These are phyloP conservation scores for Aromia moschata DNA, from an alignment of 2,888 invertebrate genomes.

Conservation along the genomic window DNA sequence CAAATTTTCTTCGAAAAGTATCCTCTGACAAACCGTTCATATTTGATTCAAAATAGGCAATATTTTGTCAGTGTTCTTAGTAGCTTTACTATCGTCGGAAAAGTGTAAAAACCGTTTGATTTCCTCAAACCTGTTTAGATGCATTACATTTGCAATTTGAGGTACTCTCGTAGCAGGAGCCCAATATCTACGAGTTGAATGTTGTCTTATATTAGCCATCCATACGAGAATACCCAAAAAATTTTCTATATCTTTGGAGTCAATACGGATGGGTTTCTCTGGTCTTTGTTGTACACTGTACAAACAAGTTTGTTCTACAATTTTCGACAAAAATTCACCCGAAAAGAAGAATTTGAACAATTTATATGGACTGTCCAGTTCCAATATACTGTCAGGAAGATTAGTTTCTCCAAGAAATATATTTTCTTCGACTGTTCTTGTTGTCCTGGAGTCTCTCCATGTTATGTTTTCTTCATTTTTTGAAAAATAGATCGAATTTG, in stretches of 20 bases:
- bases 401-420: background rate
- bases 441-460: background rate
- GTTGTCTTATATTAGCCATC: background rate
- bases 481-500: background rate
- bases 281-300: background rate
- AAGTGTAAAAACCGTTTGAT: conserved; percentile 21
- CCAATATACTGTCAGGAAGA: background rate
- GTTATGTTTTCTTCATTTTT: background rate
- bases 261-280: background rate
- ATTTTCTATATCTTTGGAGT: background rate
- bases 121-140: conserved; percentile 31
- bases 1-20: conserved; percentile 32
- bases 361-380: background rate
- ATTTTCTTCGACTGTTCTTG: background rate
- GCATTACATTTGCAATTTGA: conserved; percentile 32
- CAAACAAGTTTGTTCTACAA: background rate
- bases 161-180: conserved; percentile 24
- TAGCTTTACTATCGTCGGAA: conserved; percentile 19
- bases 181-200: background rate
- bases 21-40: conserved; percentile 19
- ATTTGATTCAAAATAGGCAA: conserved; percentile 28
- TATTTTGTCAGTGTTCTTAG: conserved; percentile 24
- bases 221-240: background rate
- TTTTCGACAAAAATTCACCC: background rate
- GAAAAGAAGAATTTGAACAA: background rate